These are phyloP conservation scores for Benitochromis conjunctus DNA, from an alignment of 2,113 vertebrate genomes.

Conservation along the genomic window DNA sequence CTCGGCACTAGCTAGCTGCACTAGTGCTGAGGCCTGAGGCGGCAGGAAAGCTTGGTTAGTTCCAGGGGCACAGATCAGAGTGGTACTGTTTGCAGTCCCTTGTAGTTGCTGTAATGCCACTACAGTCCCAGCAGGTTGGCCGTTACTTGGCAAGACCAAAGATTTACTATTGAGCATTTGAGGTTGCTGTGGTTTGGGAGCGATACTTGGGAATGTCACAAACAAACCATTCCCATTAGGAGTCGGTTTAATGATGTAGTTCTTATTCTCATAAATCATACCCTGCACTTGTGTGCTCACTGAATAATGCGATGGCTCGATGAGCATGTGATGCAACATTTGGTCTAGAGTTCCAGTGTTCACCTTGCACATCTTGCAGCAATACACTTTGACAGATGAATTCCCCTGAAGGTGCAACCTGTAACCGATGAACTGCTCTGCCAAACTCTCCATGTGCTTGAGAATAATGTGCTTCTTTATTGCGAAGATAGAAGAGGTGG, in stretches of 20 bases:
- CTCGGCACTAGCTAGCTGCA: conserved; percentile 76
- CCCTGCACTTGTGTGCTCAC: conserved; percentile 83
- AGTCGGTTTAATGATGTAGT: conserved; percentile 53
- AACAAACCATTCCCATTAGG: conserved; percentile 55
- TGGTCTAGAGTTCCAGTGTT: conserved; percentile 83
- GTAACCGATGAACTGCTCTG: conserved; percentile 67
- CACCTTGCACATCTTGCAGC: conserved; percentile 87
- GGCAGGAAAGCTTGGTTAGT: conserved; percentile 67
- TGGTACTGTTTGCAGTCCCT: conserved; percentile 52
- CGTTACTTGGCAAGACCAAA: conserved; percentile 51
- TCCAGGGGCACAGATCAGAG: conserved; percentile 62
- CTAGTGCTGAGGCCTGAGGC: conserved; percentile 73
- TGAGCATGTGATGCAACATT: conserved; percentile 88
- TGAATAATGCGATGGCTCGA: conserved; percentile 83
- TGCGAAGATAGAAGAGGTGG: conserved; percentile 58
- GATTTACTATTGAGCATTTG: conserved; percentile 53
- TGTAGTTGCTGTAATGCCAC: conserved; percentile 49
- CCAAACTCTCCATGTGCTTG: conserved; percentile 62
- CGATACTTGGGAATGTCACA: conserved; percentile 60
- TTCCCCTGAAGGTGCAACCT: conserved; percentile 26
- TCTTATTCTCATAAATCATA: conserved; percentile 79
- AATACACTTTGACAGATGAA: conserved; percentile 66
- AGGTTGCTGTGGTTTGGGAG: conserved; percentile 60
- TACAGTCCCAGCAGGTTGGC: conserved; percentile 45
- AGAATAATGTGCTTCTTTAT: conserved; percentile 77